These are phyloP conservation scores for Penaeus japonicus DNA, from an alignment of 1,140 invertebrate species.

Conservation along the genomic window DNA sequence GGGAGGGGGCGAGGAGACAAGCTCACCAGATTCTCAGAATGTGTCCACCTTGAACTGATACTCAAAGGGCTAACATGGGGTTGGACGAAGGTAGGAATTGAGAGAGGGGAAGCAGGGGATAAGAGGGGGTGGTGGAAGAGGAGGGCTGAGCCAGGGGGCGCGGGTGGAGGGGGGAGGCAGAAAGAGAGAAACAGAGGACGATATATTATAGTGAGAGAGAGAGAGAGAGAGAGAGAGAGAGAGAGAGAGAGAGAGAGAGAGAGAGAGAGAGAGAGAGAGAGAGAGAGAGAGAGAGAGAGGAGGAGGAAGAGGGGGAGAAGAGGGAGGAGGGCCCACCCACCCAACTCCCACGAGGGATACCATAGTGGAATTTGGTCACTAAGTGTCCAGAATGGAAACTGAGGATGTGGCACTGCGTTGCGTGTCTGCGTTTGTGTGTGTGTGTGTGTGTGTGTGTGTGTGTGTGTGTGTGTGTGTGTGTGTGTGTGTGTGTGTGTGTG, in stretches of 20 bases:
- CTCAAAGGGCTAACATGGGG: background rate
- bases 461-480: background rate
- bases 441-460: background rate
- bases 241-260: background rate
- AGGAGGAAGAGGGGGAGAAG: conserved; percentile 5
- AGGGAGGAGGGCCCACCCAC: background rate
- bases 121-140: background rate
- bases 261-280: background rate
- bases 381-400: background rate
- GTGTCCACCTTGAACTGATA: background rate
- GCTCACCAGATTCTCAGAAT: background rate
- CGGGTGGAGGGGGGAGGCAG: background rate
- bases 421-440: background rate
- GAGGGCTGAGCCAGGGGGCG: background rate
- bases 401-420: background rate
- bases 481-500: background rate
- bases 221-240: background rate
- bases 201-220: background rate
- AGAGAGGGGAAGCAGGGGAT: background rate
- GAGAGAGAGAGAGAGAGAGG: conserved; percentile 36
- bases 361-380: no score
- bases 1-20: background rate
- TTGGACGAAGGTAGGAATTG: background rate
- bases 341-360: no score
- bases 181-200: background rate